Base-by-base conservation (phyloP, 92 coral and sea anemone species). In the Heliopora coerulea region DNA sequence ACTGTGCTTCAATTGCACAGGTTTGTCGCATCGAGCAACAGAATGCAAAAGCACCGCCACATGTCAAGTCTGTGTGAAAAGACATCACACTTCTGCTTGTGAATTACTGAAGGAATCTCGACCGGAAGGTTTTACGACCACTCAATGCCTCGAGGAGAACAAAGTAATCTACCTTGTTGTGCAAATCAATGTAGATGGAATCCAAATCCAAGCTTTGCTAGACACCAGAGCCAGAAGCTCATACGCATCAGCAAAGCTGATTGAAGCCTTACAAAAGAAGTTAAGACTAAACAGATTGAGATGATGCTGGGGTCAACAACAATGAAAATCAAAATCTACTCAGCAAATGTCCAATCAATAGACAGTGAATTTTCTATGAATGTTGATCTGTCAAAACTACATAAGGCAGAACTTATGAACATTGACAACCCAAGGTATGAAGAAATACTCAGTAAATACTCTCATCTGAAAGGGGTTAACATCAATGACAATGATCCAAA, bases 1-100 rank as follows among this genome's bases (percentile, higher is more conserved):
- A 18, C 68, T 85, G 32, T 86, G 86, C 54, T 85, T 74, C 32
- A 85, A 85, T 64, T 73, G 85, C 56, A 41, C 75, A 12, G 79
- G 81, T 70, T 56, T 49, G 65, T 40, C 58, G 66, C 65, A 82
- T 59, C 18, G 9, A n/a, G n/a, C n/a, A n/a, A n/a, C n/a, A n/a
- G n/a, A n/a, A n/a, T n/a, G n/a, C n/a, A n/a, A n/a, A n/a, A n/a
- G n/a, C n/a, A n/a, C n/a, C n/a, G n/a, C 72, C 27, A 44, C 50
- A 29, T 82, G 73, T 35, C 83, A 75, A 77, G 20, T 1, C 9
- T 82, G 86, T 54, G 77, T 21, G 32, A 73, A 29, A 23, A 65
- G 54, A 35, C 78, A 79, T 34, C 72, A 64, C 23, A 64, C 72
- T 3, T 64, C 72, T 24, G 37, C 37, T 33, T 64, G 72, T 40